Conservation (phyloP, 2,888 invertebrate species). For the Hemaris fuciformis region DNA sequence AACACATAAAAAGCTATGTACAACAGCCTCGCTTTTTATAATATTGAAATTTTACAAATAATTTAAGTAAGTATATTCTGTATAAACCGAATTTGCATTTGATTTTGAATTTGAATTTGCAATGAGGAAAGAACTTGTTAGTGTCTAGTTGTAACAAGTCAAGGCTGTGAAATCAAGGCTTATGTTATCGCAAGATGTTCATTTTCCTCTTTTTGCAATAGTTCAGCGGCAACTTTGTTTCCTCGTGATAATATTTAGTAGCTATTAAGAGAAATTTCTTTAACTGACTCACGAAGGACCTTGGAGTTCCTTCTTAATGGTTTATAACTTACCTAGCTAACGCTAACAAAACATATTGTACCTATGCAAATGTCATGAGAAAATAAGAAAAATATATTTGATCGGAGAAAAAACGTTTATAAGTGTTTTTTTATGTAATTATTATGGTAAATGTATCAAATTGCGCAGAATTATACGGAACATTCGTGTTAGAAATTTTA, state of each 20-base stretch:
- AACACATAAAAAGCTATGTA: background rate
- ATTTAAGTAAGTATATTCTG: too few species aligned
- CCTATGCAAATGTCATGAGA: too few species aligned
- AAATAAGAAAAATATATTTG: too few species aligned
- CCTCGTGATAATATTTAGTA: slow-evolving; percentile 1
- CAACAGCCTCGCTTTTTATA: background rate
- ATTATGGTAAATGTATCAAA: too few species aligned
- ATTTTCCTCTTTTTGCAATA: slow-evolving; percentile 8
- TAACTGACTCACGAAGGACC: background rate
- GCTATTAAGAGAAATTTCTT: background rate
- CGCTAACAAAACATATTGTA: too few species aligned
- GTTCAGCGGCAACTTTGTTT: background rate
- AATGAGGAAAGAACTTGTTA: background rate
- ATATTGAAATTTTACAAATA: too few species aligned
- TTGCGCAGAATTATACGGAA: too few species aligned
- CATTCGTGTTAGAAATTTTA: too few species aligned
- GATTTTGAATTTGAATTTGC: too few species aligned
- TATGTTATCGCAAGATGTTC: slow-evolving; percentile 1
- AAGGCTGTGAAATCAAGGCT: slow-evolving; percentile 17
- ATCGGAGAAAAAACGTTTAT: too few species aligned
- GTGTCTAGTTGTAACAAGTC: background rate
- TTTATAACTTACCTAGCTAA: background rate
- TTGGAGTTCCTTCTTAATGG: background rate
- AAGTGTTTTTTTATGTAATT: too few species aligned
- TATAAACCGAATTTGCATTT: background rate